These are phyloP conservation scores for Gonatopus flavifemur DNA, from an alignment of 1,140 invertebrate genomes.

Conservation along the genomic window DNA sequence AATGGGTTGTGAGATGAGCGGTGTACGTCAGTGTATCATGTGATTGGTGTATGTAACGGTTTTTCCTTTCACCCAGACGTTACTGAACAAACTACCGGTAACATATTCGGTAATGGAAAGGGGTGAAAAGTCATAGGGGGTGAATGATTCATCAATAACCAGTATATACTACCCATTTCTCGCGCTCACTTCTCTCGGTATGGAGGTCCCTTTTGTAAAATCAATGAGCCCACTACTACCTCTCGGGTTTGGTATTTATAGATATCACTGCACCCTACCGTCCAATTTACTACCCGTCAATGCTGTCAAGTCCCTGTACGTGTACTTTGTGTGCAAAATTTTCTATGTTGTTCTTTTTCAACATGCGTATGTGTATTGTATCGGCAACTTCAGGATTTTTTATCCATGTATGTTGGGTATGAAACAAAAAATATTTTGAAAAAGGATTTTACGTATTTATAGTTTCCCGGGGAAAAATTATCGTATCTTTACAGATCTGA, in stretches of 20 bases:
- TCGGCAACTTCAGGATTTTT: no score
- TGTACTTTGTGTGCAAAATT: no score
- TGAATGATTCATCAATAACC: slow-evolving; percentile 31
- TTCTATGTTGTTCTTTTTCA: no score
- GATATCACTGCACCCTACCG: slow-evolving; percentile 6
- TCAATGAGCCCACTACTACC: slow-evolving; percentile 20
- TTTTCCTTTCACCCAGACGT: slow-evolving; percentile 1
- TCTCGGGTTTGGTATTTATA: no score
- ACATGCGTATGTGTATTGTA: no score
- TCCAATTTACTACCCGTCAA: slow-evolving; percentile 26
- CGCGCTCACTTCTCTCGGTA: slow-evolving; percentile 2
- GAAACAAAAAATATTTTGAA: no score
- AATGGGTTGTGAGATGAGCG: slow-evolving; percentile 16
- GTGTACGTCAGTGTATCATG: slow-evolving; percentile 15
- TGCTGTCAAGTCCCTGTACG: not conserved
- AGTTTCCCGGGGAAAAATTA: no score
- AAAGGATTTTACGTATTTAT: no score
- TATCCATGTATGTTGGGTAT: no score
- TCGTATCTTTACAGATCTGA: no score
- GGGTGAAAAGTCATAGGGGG: slow-evolving; percentile 4
- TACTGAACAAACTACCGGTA: slow-evolving; percentile 5
- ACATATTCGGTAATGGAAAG: not conserved
- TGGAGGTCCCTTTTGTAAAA: slow-evolving; percentile 14
- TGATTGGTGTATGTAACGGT: slow-evolving; percentile 1
- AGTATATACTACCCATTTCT: slow-evolving; percentile 9